Conservation (phyloP, 2,797 vertebrate genomes). For the Todus mexicanus region DNA sequence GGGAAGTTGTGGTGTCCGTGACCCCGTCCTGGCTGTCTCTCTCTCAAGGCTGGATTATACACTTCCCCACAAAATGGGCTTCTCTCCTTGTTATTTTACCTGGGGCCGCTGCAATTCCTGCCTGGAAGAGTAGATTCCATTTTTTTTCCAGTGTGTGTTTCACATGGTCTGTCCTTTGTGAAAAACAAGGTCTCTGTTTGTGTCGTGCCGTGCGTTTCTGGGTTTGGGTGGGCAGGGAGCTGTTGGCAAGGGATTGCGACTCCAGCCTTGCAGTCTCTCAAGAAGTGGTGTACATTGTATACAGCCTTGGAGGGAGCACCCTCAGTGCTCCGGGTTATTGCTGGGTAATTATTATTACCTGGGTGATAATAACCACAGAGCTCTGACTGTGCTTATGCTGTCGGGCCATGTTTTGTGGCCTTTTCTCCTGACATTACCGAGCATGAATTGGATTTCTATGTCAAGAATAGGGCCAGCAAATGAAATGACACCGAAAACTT, state of each 20-base stretch:
- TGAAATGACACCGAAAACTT: background rate
- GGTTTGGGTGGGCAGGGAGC: background rate
- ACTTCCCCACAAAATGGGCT: background rate
- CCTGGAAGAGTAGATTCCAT: background rate
- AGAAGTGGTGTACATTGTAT: background rate
- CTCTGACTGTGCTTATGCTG: background rate
- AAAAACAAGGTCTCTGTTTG: background rate
- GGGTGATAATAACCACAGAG: background rate
- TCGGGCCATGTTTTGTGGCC: background rate
- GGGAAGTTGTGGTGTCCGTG: background rate
- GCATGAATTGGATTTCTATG: background rate
- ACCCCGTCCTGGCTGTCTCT: background rate
- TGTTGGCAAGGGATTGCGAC: background rate
- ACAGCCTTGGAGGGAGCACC: background rate
- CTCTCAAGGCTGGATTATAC: background rate
- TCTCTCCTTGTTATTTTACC: background rate
- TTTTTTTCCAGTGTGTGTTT: background rate
- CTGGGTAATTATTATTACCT: no score
- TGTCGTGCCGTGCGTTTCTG: background rate
- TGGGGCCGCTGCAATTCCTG: background rate
- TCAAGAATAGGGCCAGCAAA: background rate
- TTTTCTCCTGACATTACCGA: rapidly evolving
- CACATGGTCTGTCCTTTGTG: background rate
- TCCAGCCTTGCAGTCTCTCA: background rate
- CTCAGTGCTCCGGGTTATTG: no score